These are phyloP conservation scores for Hydropotes inermis DNA, from an alignment of 2,113 vertebrate species.

Conservation along the genomic window DNA sequence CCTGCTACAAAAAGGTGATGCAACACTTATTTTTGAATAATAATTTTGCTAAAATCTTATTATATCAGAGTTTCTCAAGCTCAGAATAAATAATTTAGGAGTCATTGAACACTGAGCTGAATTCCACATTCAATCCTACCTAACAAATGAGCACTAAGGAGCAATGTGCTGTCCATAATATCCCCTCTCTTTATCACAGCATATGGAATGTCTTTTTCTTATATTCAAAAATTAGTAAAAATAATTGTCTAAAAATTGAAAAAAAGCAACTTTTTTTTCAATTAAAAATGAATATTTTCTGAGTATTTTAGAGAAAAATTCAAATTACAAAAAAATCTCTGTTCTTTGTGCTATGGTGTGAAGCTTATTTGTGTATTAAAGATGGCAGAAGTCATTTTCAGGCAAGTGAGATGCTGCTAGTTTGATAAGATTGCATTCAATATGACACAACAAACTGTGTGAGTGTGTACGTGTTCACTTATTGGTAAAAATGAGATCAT, in stretches of 20 bases:
- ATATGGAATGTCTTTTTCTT: neutral
- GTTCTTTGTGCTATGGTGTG: neutral
- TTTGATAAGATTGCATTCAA: neutral
- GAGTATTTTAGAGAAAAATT: neutral
- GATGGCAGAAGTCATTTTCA: neutral
- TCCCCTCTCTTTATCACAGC: neutral
- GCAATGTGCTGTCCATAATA: neutral
- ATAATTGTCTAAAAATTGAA: neutral
- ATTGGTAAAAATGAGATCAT: neutral
- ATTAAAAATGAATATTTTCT: neutral
- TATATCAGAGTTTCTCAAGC: neutral
- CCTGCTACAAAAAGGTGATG: neutral
- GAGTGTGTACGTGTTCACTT: neutral
- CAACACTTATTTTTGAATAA: neutral
- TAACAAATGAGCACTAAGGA: neutral
- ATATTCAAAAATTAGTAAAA: slow-evolving; percentile 11
- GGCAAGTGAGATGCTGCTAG: neutral
- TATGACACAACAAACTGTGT: neutral
- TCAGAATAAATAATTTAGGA: neutral
- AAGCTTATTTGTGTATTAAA: neutral
- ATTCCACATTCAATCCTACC: neutral
- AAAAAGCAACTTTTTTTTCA: neutral
- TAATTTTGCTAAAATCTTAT: neutral
- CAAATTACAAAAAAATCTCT: neutral
- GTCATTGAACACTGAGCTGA: neutral